Conservation (phyloP, 2,113 vertebrate genomes). For the Lynx canadensis region DNA sequence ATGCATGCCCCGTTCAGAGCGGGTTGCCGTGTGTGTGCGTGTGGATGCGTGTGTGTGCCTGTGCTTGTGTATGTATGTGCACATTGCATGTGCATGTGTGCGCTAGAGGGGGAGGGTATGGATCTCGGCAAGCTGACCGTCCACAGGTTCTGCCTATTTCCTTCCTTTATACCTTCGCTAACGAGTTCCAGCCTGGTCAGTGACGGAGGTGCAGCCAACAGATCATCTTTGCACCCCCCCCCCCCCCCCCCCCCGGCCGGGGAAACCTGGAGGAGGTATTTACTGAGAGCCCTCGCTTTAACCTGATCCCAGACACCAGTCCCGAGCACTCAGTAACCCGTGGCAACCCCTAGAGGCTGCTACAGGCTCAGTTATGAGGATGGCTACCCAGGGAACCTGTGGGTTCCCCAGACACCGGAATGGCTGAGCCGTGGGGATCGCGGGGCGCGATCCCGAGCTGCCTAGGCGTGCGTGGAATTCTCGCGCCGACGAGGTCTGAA, state of each 20-base stretch:
- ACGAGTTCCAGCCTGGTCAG: not conserved
- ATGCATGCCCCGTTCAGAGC: not conserved
- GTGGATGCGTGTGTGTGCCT: accelerated
- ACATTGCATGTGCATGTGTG: not conserved
- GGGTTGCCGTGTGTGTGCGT: not conserved
- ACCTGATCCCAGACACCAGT: not conserved
- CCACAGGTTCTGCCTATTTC: not conserved
- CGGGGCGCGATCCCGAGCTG: accelerated
- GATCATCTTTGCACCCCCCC: no score
- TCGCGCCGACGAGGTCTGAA: accelerated
- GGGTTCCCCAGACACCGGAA: not conserved
- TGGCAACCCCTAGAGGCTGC: constrained; percentile 78
- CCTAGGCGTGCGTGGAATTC: accelerated
- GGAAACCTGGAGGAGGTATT: not conserved
- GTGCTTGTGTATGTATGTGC: not conserved
- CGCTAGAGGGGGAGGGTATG: accelerated
- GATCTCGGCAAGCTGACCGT: not conserved
- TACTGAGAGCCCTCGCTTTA: not conserved
- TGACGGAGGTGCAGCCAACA: not conserved
- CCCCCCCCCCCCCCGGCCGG: not conserved
- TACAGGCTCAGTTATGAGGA: constrained; percentile 6
- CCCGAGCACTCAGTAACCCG: constrained; percentile 68
- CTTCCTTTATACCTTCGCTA: not conserved
- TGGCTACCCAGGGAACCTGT: accelerated
- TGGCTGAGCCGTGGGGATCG: not conserved